Evolutionary conservation across 2,888 invertebrate genomes (phyloP).

Genomic region (Ashinkailepas kermadecensis): DNA sequence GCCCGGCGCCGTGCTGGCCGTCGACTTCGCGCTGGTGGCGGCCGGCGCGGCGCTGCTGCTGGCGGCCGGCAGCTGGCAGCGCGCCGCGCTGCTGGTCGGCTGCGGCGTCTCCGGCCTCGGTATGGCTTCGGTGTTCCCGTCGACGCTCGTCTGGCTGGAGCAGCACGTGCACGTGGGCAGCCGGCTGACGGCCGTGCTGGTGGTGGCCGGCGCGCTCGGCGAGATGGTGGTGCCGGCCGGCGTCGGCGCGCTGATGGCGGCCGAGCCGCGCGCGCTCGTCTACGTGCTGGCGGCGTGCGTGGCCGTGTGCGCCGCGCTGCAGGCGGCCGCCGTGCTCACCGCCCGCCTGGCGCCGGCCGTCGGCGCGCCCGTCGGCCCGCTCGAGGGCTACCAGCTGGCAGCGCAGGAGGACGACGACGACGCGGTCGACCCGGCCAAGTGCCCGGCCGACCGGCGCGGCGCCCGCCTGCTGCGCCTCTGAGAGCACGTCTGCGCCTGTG

Average conservation of each 20-base stretch:
- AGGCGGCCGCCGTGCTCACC: not conserved
- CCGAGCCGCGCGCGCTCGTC: not conserved
- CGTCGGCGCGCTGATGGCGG: not conserved
- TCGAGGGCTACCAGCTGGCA: slow-evolving; percentile 4
- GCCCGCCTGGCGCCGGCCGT: not conserved
- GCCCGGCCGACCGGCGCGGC: not conserved
- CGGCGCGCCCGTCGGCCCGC: not conserved
- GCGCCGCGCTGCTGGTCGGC: slow-evolving; percentile 39
- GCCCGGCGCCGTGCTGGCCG: not conserved
- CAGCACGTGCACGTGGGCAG: slow-evolving; percentile 43
- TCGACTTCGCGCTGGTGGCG: not conserved
- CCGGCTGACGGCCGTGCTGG: slow-evolving; percentile 43
- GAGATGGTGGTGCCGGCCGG: slow-evolving; percentile 34
- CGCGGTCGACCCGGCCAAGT: not conserved
- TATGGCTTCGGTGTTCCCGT: slow-evolving; percentile 44
- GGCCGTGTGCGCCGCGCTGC: not conserved
- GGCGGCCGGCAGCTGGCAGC: not conserved
- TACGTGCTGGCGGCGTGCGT: not conserved
- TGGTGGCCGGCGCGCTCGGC: slow-evolving; percentile 43
- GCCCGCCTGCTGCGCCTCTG: not conserved
- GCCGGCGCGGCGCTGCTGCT: not conserved
- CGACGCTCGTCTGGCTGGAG: slow-evolving; percentile 44
- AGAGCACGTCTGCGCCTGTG: not conserved
- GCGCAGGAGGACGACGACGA: slow-evolving; percentile 11
- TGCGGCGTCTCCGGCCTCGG: slow-evolving; percentile 42